Evolutionary conservation across 2,888 invertebrate species (phyloP).

Genomic region (Lucinisca nassula): DNA sequence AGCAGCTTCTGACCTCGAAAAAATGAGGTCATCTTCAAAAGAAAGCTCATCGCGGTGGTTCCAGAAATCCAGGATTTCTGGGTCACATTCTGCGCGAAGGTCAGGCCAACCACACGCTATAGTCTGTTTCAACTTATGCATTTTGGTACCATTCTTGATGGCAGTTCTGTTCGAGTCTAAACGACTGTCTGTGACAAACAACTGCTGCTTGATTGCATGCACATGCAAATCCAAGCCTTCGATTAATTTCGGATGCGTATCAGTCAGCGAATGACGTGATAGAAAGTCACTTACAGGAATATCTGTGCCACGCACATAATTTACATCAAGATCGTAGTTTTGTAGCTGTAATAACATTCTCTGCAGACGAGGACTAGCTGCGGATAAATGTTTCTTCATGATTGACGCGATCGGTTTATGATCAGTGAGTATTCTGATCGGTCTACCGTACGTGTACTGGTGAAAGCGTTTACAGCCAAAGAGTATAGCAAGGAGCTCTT

Average conservation of each 20-base stretch:
- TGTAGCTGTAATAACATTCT: slow-evolving; percentile 38
- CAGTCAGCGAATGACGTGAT: not conserved
- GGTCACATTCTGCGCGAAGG: slow-evolving; percentile 14
- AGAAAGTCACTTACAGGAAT: slow-evolving; percentile 14
- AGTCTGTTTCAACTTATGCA: slow-evolving; percentile 21
- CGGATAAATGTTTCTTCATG: slow-evolving; percentile 37
- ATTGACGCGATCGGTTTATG: slow-evolving; percentile 46
- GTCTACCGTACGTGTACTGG: slow-evolving; percentile 52
- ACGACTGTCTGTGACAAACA: slow-evolving; percentile 18
- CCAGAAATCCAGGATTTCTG: slow-evolving; percentile 29
- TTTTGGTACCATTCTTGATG: slow-evolving; percentile 2
- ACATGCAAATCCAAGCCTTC: slow-evolving; percentile 27
- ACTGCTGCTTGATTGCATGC: slow-evolving; percentile 6
- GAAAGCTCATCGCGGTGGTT: slow-evolving; percentile 52
- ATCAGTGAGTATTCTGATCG: slow-evolving; percentile 55
- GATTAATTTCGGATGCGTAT: not conserved
- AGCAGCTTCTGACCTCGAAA: slow-evolving; percentile 46
- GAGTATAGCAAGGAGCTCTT: slow-evolving; percentile 49
- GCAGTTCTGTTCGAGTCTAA: not conserved
- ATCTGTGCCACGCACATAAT: not conserved
- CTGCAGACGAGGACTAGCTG: slow-evolving; percentile 35
- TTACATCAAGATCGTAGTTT: slow-evolving; percentile 8
- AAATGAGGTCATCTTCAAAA: slow-evolving; percentile 26
- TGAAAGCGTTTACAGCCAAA: slow-evolving; percentile 57
- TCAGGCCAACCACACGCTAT: slow-evolving; percentile 58